phyloP scores from a whole-genome alignment of 2,888 invertebrate genomes.

The Koerneria pararmatus region DNA sequence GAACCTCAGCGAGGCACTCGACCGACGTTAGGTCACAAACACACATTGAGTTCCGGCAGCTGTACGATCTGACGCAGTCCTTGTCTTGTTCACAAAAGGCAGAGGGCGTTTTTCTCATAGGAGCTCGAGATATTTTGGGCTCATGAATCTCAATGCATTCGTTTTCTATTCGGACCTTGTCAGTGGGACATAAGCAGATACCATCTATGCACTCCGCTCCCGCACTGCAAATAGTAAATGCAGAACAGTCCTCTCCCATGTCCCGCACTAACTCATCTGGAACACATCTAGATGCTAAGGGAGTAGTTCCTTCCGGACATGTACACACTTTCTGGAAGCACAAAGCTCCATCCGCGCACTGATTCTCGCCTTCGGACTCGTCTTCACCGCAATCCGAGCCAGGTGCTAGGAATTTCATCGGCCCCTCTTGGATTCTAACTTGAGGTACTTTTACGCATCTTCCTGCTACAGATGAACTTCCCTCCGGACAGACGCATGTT shows the following conservation, averaged over 20 bases:
- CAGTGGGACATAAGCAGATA: conserved; percentile 28
- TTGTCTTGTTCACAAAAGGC: conserved; percentile 12
- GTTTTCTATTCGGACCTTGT: conserved; percentile 24
- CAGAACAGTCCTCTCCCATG: conserved; percentile 32
- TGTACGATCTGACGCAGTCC: conserved; percentile 18
- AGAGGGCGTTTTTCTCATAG: conserved; percentile 8
- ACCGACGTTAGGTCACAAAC: conserved; percentile 20
- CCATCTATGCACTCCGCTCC: conserved; percentile 26
- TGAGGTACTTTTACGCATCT: conserved; percentile 20
- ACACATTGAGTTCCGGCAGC: conserved; percentile 19
- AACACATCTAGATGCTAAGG: conserved; percentile 30
- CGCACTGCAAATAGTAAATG: conserved; percentile 28
- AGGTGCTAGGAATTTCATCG: conserved; percentile 7
- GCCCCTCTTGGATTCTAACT: conserved; percentile 9
- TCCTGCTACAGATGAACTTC: conserved; percentile 26
- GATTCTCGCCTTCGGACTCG: background rate
- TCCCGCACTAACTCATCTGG: conserved; percentile 26
- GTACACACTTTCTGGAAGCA: conserved; percentile 18
- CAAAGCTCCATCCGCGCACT: conserved; percentile 20
- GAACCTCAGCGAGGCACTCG: conserved; percentile 12
- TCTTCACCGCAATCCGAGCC: conserved; percentile 8
- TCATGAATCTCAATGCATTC: conserved; percentile 26
- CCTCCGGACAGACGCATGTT: conserved; percentile 39
- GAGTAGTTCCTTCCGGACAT: conserved; percentile 21
- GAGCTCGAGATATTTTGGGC: background rate